Evolutionary conservation across 2,113 vertebrate species (phyloP), one percentile per base, ranked within the genome.

Genomic region (Tetraodon nigroviridis): DNA sequence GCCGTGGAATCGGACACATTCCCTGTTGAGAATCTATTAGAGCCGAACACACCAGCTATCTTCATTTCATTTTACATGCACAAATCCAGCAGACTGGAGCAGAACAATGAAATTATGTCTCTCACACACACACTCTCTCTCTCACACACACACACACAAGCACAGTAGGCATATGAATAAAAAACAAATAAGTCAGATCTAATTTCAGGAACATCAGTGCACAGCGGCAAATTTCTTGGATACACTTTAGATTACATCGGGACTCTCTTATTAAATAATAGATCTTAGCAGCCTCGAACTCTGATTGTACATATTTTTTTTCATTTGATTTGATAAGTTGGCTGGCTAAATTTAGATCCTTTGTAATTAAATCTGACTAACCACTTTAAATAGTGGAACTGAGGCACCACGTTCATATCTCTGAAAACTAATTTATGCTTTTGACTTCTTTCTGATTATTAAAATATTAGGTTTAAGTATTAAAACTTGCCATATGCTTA

Each of bases 241-340:
- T 65, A 77, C 80, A 67, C 58, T 84, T 79, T 78, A 75, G 71
- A 81, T 81, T 70, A 77, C 29, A 47, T 73, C 55, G 51, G 56
- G 73, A 45, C 64, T 75, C 59, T 76, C 50, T 87, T 84, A 89
- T 88, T 84, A 79, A 84, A 89, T 88, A 79, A 86, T 58, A 74
- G 71, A 79, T 69, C 73, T 71, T 73, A 67, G 60, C 72, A 66
- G 65, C 64, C 71, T 62, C 61, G 61, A 85, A 75, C 73, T 72
- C 66, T 80, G 73, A 87, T 85, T 67, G 66, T 64, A 76, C 73
- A 68, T 84, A 67, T 80, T 70, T 69, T 78, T 74, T 58, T 27
- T 48, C 27, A 47, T 84, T 73, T 85, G 76, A 88, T 87, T 87
- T 81, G 73, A 89, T 84, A 73, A 86, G 72, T 82, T 82, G 70